Evolutionary conservation across 2,113 vertebrate species (phyloP), one percentile per base, ranked within the genome.

Genomic region (Gymnarchus niloticus): DNA sequence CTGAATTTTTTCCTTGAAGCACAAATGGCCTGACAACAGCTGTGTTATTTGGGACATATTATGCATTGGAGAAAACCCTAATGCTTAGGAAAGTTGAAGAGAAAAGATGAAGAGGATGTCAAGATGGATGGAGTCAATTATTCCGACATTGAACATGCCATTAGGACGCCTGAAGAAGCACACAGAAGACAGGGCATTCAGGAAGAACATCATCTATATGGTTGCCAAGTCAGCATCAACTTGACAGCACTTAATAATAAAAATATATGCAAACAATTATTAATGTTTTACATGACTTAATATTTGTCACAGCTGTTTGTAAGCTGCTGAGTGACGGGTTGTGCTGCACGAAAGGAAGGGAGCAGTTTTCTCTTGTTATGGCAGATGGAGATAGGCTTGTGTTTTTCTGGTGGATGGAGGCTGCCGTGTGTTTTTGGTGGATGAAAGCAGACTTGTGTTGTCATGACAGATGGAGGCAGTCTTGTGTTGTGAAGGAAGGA

Each of bases 261-360:
- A n/a, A n/a, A n/a, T n/a, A n/a, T 65, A 65, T 65, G 25, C 59
- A 65, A 33, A 25, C 33, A 65, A 65, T 65, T 65, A n/a, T 14
- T 65, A 65, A 28, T 10, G n/a, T 65, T 65, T 28, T 65, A 33
- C 59, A 5, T 65, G 59, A 65, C 33, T 65, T 28, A n/a, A n/a
- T n/a, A 65, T 65, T 65, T 65, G n/a, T 65, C 59, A 65, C 59
- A 65, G 25, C 59, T 65, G 59, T n/a, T n/a, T 65, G 59, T 65
- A 12, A 65, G 59, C 25, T 33, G 59, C 59, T 5, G 59, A 65
- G 59, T 25, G 59, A 65, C 25, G 25, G 59, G 25, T 33, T 14
- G 17, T 33, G 25, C 59, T 65, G 10, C 33, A 65, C 25, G 25
- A 65, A 10, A 65, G 25, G 25, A 65, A 28, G 25, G 59, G 14